These are phyloP conservation scores for Cosmia pyralina DNA, from an alignment of 2,888 invertebrate genomes.

Conservation along the genomic window DNA sequence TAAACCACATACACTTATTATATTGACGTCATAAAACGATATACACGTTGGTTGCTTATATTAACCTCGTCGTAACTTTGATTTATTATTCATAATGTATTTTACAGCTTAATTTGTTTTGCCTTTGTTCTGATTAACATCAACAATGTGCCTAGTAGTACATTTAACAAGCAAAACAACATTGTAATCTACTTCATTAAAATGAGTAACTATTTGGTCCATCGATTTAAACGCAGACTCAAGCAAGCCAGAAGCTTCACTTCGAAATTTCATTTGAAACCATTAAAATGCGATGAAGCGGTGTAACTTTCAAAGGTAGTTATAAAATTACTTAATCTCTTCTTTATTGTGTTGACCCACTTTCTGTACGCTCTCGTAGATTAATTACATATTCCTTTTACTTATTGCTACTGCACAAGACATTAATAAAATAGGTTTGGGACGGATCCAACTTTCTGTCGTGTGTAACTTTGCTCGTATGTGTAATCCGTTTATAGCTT, in stretches of 20 bases:
- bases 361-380: conserved; percentile 72
- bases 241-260: conserved; percentile 42
- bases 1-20: conserved; percentile 55
- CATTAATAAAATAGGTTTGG: conserved; percentile 78
- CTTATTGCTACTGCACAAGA: conserved; percentile 74
- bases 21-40: conserved; percentile 54
- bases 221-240: conserved; percentile 20
- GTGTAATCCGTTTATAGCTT: conserved; percentile 59
- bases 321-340: conserved; percentile 70
- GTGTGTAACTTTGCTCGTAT: conserved; percentile 55
- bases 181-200: conserved; percentile 23
- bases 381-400: conserved; percentile 79
- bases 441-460: conserved; percentile 72
- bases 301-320: conserved; percentile 66
- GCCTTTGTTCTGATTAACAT: conserved; percentile 39
- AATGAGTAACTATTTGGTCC: conserved; percentile 22
- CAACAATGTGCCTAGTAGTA: conserved; percentile 16
- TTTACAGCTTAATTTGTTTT: conserved; percentile 47
- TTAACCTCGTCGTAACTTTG: conserved; percentile 49
- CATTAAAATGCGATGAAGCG: conserved; percentile 64
- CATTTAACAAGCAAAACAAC: conserved; percentile 8
- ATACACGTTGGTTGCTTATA: conserved; percentile 50
- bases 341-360: conserved; percentile 78
- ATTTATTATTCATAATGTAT: conserved; percentile 50
- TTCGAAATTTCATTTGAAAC: conserved; percentile 63